phyloP scores from a whole-genome alignment of 2,797 vertebrate species.

The Rhodeus uyekii region DNA sequence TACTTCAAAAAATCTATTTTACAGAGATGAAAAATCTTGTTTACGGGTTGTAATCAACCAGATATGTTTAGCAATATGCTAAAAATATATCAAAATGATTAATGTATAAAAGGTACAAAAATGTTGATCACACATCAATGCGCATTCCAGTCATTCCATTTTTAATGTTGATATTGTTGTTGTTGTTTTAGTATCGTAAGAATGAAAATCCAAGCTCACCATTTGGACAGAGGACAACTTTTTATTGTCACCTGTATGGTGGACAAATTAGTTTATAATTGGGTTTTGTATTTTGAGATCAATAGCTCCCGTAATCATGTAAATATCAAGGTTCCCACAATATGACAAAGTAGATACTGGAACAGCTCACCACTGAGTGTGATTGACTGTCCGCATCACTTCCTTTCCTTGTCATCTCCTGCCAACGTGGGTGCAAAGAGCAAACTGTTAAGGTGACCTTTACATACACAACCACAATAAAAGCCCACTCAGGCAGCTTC shows the following conservation, averaged over 20 bases:
- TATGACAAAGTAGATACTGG: constrained; percentile 14
- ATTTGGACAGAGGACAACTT: background rate
- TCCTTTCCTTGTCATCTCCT: constrained; percentile 12
- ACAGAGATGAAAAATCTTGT: background rate
- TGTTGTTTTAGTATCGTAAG: background rate
- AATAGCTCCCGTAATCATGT: background rate
- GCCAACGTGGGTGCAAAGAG: constrained; percentile 20
- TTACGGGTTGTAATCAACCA: background rate
- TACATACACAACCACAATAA: constrained; percentile 69
- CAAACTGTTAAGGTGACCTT: constrained; percentile 70
- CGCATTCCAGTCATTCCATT: accelerated
- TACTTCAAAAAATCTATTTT: too few relatives aligned
- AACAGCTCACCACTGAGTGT: background rate
- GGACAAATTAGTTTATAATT: background rate
- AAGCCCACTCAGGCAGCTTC: constrained; percentile 67
- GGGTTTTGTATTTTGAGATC: background rate
- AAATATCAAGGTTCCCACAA: background rate
- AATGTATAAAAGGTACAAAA: background rate
- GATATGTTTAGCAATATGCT: background rate
- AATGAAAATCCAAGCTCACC: background rate
- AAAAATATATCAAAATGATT: background rate
- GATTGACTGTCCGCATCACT: background rate
- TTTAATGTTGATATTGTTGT: too few relatives aligned
- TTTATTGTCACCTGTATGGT: background rate
- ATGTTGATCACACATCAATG: background rate